Conservation (phyloP, 2,888 invertebrate genomes). For the Xanthia icteritia region DNA sequence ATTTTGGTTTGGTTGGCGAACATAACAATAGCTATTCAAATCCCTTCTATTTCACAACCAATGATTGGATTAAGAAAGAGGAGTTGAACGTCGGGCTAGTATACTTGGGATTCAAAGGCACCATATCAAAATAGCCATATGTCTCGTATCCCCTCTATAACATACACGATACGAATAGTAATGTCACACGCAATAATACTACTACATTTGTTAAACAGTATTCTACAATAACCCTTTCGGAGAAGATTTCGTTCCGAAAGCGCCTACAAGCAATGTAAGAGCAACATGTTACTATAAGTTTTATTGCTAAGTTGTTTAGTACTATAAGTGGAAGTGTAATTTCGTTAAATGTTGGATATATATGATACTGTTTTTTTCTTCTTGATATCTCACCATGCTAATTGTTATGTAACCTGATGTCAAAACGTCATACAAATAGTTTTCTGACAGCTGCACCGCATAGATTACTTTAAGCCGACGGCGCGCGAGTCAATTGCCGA, state of each 20-base stretch:
- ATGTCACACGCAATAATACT: neutral
- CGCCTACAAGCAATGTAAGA: constrained; percentile 34
- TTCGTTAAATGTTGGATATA: neutral
- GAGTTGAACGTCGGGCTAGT: neutral
- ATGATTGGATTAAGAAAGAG: neutral
- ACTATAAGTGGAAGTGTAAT: neutral
- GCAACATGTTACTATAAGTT: constrained; percentile 4
- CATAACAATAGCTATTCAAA: neutral
- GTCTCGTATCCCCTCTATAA: neutral
- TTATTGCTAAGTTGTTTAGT: constrained; percentile 21
- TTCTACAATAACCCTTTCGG: neutral
- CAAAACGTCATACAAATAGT: too few relatives aligned
- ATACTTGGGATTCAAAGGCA: neutral
- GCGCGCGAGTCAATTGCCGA: too few relatives aligned
- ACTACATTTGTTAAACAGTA: neutral
- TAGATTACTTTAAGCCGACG: too few relatives aligned
- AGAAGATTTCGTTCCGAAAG: neutral
- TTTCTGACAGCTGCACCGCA: too few relatives aligned
- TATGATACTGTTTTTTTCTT: neutral
- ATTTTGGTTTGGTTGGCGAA: neutral
- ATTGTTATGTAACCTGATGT: too few relatives aligned
- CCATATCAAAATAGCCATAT: neutral
- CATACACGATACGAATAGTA: neutral
- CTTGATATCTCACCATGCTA: too few relatives aligned
- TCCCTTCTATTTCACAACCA: neutral